Base-by-base conservation (phyloP, 2,888 invertebrate species). In the Acrobeloides nanus region DNA sequence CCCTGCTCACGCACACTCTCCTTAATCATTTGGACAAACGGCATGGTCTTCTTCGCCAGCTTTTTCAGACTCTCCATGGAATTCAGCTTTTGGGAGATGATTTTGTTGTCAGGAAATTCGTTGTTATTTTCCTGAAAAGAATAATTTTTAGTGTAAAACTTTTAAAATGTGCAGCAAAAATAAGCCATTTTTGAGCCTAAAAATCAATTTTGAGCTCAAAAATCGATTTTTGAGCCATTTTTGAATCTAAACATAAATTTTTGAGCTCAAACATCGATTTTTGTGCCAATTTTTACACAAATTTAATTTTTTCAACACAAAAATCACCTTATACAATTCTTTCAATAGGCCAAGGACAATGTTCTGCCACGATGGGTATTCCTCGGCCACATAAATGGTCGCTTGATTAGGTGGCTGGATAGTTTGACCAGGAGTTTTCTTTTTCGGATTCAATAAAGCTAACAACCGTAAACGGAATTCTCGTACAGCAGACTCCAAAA, bases 1-100 rank as follows among this genome's bases (percentile, higher is more conserved):
- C 92, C 92, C 44, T 82, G 77, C 3, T 81, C 77, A 53, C 82
- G 83, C 57, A 89, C 81, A 73, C 85, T 84, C 68, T 89, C 89
- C 62, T 87, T 83, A 37, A 84, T 82, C 57, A 84, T 82, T 77
- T 92, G 90, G 1, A 90, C 95, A 77, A 99, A 99, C 0, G 95
- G 93, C 97, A 97, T 97, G 17, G 87, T 87, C 58, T 87, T 84
- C 77, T 99, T 99, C 76, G 88, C 88, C n/a, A n/a, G n/a, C 74
- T 89, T 92, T 77, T 90, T 88, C 47, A 99, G 78, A 42, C 85
- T 85, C 0, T 82, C 77, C 51, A 84, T 82, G 50, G 80, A 81
- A 1, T 82, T 82, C 46, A 97, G 79, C 64, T 84, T 84, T 0
- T 78, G 76, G 0, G 89, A 84, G 61, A 97, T 84, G 0, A 81